Evolutionary conservation across 1,140 invertebrate genomes (phyloP), one percentile per base, ranked within the genome.

Genomic region (Monomorium pharaonis): DNA sequence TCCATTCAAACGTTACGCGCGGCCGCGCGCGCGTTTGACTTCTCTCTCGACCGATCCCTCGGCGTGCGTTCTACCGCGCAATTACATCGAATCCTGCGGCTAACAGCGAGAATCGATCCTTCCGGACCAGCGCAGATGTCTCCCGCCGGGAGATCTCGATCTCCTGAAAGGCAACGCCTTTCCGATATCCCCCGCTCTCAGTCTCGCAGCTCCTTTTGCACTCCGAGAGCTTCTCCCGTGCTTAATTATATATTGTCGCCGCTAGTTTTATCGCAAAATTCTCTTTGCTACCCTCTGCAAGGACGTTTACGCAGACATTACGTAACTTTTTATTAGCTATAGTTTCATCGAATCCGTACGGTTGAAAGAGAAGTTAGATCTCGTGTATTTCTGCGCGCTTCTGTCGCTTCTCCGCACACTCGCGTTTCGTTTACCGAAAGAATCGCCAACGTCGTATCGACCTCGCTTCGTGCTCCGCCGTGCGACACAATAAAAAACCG

Each of bases 1-100:
- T n/a, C n/a, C 72, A 58, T 88, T 89, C 78, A 88, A 88, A 56
- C 78, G 70, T 87, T 87, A 56, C 24, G 62, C 49, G 65, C 88
- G 81, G 18, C 47, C 33, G 74, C 47, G 74, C 47, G 70, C 86
- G 58, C 49, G 51, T 80, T 86, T 60, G 75, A 76, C 56, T 75
- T 77, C 63, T 83, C 69, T 77, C 63, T 83, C 69, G 70, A 58
- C 18, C 56, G n/a, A n/a, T n/a, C n/a, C n/a, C n/a, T n/a, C 24
- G 56, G 62, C 37, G 63, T 37, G 37, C 70, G 65, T 78, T 51
- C 49, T 33, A 18, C 21, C 51, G 37, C 44, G 77, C 78, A 76
- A 74, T 89, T 86, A 89, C 74, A 80, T 54, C 49, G 74, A 10
- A 65, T 75, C 84, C 65, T 60, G 44, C 67, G 86, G 49, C 30